Percentiles rank a stretch among this genome's conserved stretches.
Conservation (phyloP, 2,113 vertebrate species). For the cattle (Bos taurus) region DNA sequence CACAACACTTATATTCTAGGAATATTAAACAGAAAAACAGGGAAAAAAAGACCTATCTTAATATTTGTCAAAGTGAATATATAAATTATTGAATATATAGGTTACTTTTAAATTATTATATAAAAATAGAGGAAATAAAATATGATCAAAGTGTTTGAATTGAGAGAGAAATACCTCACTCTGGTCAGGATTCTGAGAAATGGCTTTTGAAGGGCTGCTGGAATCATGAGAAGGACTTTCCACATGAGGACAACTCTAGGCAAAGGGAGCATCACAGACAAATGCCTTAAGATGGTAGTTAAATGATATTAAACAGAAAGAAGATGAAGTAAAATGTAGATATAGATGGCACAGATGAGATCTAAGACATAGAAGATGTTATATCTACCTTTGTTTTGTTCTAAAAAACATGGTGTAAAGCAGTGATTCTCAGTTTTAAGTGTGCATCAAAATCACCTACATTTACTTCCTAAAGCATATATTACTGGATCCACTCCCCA, state of each 20-base stretch:
- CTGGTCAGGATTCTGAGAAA: background rate
- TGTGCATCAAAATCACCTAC: background rate
- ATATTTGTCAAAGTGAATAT: background rate
- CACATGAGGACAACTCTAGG: background rate
- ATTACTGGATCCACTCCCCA: background rate
- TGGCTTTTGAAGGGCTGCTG: background rate
- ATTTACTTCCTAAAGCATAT: background rate
- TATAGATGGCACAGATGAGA: background rate
- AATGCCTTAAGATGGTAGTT: background rate
- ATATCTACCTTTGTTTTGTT: background rate
- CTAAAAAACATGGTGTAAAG: fast-evolving
- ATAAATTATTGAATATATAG: background rate
- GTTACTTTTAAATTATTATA: background rate
- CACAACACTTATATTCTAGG: background rate
- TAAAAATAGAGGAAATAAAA: background rate
- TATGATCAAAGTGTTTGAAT: background rate
- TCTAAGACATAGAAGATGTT: background rate
- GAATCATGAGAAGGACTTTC: background rate
- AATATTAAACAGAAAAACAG: background rate
- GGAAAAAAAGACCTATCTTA: background rate
- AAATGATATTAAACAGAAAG: background rate
- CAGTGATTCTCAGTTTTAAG: background rate
- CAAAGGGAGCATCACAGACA: background rate
- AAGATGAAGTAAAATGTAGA: background rate
- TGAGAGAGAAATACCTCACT: background rate